These are phyloP conservation scores for Phasianus colchicus DNA, from an alignment of 2,113 vertebrate species.

Conservation along the genomic window DNA sequence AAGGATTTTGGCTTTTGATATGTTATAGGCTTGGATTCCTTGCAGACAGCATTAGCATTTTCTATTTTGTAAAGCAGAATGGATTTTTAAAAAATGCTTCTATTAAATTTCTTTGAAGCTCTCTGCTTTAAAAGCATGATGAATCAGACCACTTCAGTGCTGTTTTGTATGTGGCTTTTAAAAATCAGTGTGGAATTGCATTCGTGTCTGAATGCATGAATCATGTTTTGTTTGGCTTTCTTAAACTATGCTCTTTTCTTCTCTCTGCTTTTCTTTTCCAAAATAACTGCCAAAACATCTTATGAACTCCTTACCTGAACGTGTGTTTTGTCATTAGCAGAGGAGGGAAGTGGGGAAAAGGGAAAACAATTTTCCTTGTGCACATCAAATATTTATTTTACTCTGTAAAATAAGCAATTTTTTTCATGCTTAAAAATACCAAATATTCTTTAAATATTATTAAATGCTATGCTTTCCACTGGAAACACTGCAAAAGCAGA, in stretches of 20 bases:
- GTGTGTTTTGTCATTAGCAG: not conserved
- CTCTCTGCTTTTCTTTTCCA: not conserved
- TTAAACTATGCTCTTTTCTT: not conserved
- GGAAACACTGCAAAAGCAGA: not conserved
- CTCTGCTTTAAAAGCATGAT: not conserved
- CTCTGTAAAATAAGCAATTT: not conserved
- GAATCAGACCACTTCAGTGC: not conserved
- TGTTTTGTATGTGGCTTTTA: not conserved
- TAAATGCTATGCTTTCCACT: not conserved
- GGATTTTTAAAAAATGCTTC: not conserved
- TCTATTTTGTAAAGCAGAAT: not conserved
- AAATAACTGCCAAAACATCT: not conserved
- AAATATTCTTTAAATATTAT: not conserved
- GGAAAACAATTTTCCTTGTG: not conserved
- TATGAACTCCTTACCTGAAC: not conserved
- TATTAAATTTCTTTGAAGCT: not conserved
- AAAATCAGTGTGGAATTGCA: not conserved
- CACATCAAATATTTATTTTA: slow-evolving; percentile 26
- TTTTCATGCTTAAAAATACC: not conserved
- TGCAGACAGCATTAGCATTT: not conserved
- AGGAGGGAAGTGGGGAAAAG: not conserved
- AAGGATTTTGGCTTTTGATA: not conserved
- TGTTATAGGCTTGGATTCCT: not conserved
- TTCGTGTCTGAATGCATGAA: not conserved
- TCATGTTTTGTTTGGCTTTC: not conserved